Percentiles rank a stretch among this genome's conserved stretches.
These are phyloP conservation scores for Labrus mixtus DNA, from an alignment of 2,113 vertebrate species.

Conservation along the genomic window DNA sequence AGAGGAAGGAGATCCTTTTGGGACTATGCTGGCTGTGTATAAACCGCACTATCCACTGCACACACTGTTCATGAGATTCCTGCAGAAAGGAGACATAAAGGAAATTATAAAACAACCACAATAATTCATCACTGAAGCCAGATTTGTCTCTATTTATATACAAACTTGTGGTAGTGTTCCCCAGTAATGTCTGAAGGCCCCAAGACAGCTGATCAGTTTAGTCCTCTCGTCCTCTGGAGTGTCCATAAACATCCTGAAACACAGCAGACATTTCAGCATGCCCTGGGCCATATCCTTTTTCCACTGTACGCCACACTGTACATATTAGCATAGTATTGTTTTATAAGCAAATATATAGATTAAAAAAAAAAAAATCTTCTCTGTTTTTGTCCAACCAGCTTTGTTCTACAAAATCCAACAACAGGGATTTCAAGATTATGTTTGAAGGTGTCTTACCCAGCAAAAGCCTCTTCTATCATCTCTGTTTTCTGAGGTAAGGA, in stretches of 20 bases:
- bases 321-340: neutral
- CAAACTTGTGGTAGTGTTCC: constrained; percentile 92
- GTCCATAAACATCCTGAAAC: constrained; percentile 96
- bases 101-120: neutral
- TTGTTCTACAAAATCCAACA: neutral
- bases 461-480: constrained; percentile 97
- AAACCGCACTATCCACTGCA: constrained; percentile 97
- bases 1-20: constrained; percentile 98
- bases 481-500: constrained; percentile 91
- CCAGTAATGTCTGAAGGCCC: constrained; percentile 96
- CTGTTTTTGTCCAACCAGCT: neutral
- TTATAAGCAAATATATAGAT: too few relatives aligned
- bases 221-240: constrained; percentile 96
- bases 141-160: neutral
- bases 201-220: constrained; percentile 94
- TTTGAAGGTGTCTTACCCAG: constrained; percentile 86
- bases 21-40: constrained; percentile 97
- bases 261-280: neutral
- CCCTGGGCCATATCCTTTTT: neutral
- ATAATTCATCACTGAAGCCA: fast-evolving
- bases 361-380: too few relatives aligned
- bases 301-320: neutral
- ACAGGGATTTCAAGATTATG: neutral
- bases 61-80: constrained; percentile 98
- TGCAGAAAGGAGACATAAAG: constrained; percentile 65